A percentile compares a stretch with the other conserved stretches of the same genome.
Evolutionary conservation across 2,797 vertebrate species (phyloP).

Genomic region (Microctenopoma lineatum): DNA sequence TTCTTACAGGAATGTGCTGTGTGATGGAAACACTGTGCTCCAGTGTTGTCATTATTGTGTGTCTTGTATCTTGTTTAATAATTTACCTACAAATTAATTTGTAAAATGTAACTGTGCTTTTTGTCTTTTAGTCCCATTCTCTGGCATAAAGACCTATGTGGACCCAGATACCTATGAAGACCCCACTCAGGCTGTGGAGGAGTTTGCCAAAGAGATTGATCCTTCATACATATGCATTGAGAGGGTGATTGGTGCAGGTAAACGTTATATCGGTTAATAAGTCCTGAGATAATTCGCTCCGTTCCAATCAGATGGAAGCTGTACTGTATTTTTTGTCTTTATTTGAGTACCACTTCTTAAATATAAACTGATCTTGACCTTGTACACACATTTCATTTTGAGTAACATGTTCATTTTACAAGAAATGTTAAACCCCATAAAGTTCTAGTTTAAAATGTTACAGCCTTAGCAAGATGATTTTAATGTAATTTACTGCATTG

Average conservation of each 20-base stretch:
- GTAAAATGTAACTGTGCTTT: constrained; percentile 32
- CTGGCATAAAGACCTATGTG: constrained; percentile 95
- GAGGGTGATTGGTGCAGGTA: constrained; percentile 97
- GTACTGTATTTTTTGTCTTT: background rate
- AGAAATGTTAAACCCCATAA: constrained; percentile 50
- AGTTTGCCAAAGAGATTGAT: constrained; percentile 97
- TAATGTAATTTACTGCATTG: constrained; percentile 54
- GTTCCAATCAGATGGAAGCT: background rate
- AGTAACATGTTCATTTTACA: constrained; percentile 42
- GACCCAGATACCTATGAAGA: constrained; percentile 98
- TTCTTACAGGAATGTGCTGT: background rate
- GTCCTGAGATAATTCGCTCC: background rate
- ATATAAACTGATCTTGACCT: background rate
- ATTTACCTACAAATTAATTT: background rate
- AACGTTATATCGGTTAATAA: constrained; percentile 16
- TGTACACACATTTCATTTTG: constrained; percentile 36
- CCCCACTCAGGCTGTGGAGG: constrained; percentile 94
- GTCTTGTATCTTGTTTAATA: no score
- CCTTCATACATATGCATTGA: constrained; percentile 97
- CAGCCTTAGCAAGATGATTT: constrained; percentile 43
- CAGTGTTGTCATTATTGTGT: background rate
- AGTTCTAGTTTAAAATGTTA: constrained; percentile 35
- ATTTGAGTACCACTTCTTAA: background rate
- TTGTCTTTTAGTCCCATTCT: constrained; percentile 86
- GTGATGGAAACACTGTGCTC: background rate